A percentile compares a stretch with the other conserved stretches of the same genome.
Conservation (phyloP, 2,797 vertebrate genomes). For the Linurgus olivaceus region DNA sequence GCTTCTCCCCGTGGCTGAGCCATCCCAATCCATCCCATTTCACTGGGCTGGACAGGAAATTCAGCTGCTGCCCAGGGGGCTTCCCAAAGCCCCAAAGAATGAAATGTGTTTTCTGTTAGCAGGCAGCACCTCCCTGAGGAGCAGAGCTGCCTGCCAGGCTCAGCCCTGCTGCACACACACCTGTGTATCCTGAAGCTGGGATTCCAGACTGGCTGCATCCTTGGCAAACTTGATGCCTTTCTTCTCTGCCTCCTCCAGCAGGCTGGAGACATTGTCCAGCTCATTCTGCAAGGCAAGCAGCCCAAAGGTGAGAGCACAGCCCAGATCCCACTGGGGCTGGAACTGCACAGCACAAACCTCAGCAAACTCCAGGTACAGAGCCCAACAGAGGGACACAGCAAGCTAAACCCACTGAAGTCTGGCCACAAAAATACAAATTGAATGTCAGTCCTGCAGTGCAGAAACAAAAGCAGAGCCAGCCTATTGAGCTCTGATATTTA, state of each 20-base stretch:
- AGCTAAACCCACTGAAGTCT: neutral
- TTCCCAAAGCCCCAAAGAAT: neutral
- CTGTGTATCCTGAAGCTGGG: constrained; percentile 95
- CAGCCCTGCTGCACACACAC: constrained; percentile 63
- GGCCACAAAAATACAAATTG: neutral
- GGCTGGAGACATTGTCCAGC: constrained; percentile 87
- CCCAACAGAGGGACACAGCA: neutral
- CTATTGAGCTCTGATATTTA: neutral
- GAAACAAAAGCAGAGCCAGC: neutral
- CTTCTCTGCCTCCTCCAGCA: constrained; percentile 94
- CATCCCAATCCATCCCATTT: neutral
- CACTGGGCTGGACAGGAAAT: neutral
- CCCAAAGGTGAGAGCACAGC: neutral
- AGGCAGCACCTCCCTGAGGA: neutral
- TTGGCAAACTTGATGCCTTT: constrained; percentile 93
- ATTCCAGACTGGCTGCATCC: constrained; percentile 88
- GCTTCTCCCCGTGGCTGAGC: neutral
- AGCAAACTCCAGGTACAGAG: neutral
- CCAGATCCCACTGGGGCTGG: neutral
- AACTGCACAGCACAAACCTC: neutral
- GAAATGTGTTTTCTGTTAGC: neutral
- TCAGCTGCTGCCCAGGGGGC: neutral
- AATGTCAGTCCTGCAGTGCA: neutral
- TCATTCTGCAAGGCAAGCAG: constrained; percentile 80
- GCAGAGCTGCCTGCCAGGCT: neutral